Evolutionary conservation across 2,797 vertebrate species (phyloP), one percentile per base, ranked within the genome.

Genomic region (Phylloscopus collybita): DNA sequence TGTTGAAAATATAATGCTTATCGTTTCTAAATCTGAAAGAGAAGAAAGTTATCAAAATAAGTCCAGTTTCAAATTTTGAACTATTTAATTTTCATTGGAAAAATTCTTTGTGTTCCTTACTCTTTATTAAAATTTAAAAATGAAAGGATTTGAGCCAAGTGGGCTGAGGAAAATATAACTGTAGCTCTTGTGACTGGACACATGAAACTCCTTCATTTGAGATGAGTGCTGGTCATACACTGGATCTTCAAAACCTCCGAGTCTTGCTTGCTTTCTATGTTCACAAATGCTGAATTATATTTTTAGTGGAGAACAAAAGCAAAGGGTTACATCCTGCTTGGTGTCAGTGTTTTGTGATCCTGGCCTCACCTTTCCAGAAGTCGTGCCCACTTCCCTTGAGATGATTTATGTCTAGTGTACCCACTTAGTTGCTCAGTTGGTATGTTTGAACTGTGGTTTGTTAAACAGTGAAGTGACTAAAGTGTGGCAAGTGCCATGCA

Each of bases 61-160:
- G 3, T 53, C 6, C 5, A 21, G 10, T 61, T 79, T 91, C 26
- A 65, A 72, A 72, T 53, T 69, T 20, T 53, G 3, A 72, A 5
- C 3, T 19, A 15, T 50, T 81, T 47, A 26, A 20, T 73, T 71
- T 86, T 71, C 4, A 18, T 32, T 54, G 18, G 20, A 74, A 81
- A 70, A 50, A 32, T 16, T 11, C 4, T 54, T 69, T 65, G 5
- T 47, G 4, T 11, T 72, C 4, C 10, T 80, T 80, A 59, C 22
- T 54, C 19, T 57, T 79, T 30, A 45, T 26, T 26, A 78, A 56
- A 84, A 51, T 42, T 38, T 66, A 5, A 75, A 92, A 69, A 47
- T n/a, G 0, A 56, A 78, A 59, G 14, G 1, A 4, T 89, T 66
- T 5, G 14, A 36, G 3, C 5, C 8, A 44, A 1, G 1, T 20